Evolutionary conservation across 1,140 invertebrate species (phyloP).

Genomic region (Oryzaephilus surinamensis): DNA sequence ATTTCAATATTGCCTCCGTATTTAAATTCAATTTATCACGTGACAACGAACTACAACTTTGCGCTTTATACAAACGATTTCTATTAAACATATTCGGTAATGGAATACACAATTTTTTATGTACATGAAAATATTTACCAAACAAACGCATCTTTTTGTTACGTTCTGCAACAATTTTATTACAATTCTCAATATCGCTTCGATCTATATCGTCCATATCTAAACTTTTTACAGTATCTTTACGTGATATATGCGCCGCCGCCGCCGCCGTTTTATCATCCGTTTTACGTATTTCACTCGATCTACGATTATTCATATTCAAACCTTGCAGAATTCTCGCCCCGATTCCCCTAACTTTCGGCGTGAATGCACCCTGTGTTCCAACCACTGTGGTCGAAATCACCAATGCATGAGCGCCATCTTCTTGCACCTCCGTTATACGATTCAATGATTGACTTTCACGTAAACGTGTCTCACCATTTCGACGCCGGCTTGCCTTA

Average conservation of each 20-base stretch:
- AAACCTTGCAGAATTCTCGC: constrained; percentile 21
- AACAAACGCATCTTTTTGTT: constrained; percentile 47
- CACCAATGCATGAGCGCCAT: constrained; percentile 24
- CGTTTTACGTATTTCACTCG: not conserved
- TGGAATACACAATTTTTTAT: constrained; percentile 46
- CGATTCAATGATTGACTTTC: constrained; percentile 73
- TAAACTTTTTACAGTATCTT: constrained; percentile 7
- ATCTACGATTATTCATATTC: constrained; percentile 10
- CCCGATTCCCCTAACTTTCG: constrained; percentile 35
- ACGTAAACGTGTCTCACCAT: constrained; percentile 55
- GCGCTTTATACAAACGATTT: constrained; percentile 46
- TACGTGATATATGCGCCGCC: constrained; percentile 16
- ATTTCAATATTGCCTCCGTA: constrained; percentile 10
- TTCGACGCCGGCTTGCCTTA: constrained; percentile 45
- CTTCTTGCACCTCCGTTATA: constrained; percentile 68
- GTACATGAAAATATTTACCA: constrained; percentile 54
- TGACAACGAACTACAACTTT: constrained; percentile 47
- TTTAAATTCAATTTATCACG: constrained; percentile 38
- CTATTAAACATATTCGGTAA: constrained; percentile 43
- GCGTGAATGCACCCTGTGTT: constrained; percentile 25
- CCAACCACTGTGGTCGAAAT: constrained; percentile 24
- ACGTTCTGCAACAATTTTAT: constrained; percentile 12
- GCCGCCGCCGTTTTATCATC: constrained; percentile 15
- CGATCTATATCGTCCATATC: constrained; percentile 29
- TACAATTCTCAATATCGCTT: constrained; percentile 31